Percentiles rank a stretch among this genome's conserved stretches.
Evolutionary conservation across 1,140 invertebrate genomes (phyloP).

Genomic region (Caenorhabditis inopinata): DNA sequence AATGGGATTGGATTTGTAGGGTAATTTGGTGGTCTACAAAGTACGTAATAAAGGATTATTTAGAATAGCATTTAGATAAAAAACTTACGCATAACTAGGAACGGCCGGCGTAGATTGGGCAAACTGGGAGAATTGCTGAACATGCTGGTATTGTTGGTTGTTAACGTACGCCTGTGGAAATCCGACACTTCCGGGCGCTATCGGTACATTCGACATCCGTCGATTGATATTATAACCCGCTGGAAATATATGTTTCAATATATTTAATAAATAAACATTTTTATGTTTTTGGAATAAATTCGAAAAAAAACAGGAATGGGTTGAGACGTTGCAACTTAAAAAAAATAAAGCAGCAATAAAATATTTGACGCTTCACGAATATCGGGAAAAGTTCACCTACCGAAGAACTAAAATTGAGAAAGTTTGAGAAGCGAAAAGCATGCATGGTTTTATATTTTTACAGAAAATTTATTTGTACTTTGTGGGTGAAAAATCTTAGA

Average conservation of each 20-base stretch:
- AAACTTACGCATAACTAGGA: neutral
- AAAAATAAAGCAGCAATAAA: no score
- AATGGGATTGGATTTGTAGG: neutral
- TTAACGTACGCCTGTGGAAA: constrained; percentile 37
- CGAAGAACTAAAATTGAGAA: no score
- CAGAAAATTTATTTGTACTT: no score
- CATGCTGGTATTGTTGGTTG: constrained; percentile 4
- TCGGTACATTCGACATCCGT: constrained; percentile 19
- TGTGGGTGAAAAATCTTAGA: no score
- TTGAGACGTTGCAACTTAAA: no score
- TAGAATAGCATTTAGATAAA: neutral
- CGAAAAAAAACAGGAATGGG: no score
- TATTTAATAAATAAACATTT: no score
- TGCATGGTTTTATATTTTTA: no score
- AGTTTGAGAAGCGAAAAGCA: no score
- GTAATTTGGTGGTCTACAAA: neutral
- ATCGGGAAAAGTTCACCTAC: no score
- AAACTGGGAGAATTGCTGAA: constrained; percentile 38
- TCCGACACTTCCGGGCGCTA: constrained; percentile 28
- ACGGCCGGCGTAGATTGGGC: neutral
- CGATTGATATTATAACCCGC: constrained; percentile 8
- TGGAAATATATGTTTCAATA: neutral
- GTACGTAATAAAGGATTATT: neutral
- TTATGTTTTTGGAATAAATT: no score
- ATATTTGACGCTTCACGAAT: no score